These are phyloP conservation scores for Drosophila teissieri DNA, from an alignment of 1,140 invertebrate genomes.

Conservation along the genomic window DNA sequence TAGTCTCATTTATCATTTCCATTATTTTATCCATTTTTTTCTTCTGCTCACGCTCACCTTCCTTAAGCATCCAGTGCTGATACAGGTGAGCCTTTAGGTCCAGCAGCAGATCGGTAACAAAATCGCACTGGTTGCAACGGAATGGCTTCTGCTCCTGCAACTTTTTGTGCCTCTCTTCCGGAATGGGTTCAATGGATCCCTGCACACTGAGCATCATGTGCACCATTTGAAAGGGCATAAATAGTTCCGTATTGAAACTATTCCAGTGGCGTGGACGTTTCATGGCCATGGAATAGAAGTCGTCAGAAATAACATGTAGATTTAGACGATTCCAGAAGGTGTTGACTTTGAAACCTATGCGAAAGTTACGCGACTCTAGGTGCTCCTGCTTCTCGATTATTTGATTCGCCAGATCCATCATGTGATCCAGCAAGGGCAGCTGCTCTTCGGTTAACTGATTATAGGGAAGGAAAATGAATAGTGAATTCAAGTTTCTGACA, in stretches of 20 bases:
- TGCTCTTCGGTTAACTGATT: slow-evolving; percentile 49
- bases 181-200: slow-evolving; percentile 47
- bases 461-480: not conserved
- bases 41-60: slow-evolving; percentile 23
- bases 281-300: slow-evolving; percentile 55
- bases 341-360: slow-evolving; percentile 59
- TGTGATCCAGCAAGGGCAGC: slow-evolving; percentile 56
- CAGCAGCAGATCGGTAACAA: slow-evolving; percentile 16
- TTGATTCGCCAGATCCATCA: slow-evolving; percentile 61
- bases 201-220: slow-evolving; percentile 33
- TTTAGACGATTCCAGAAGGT: slow-evolving; percentile 46
- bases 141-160: slow-evolving; percentile 3
- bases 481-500: not conserved
- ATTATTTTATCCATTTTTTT: slow-evolving; percentile 33
- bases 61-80: slow-evolving; percentile 46
- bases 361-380: slow-evolving; percentile 42
- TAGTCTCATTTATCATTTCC: slow-evolving; percentile 33
- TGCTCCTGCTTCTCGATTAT: slow-evolving; percentile 49
- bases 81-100: slow-evolving; percentile 51
- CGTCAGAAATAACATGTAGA: slow-evolving; percentile 65
- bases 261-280: slow-evolving; percentile 54
- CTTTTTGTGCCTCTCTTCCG: slow-evolving; percentile 11
- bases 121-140: slow-evolving; percentile 62
- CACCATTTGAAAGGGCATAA: slow-evolving; percentile 48
- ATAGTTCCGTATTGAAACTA: slow-evolving; percentile 60